A percentile compares a stretch with the other conserved stretches of the same genome.
phyloP scores from a whole-genome alignment of 2,113 vertebrate species.

The Seriola quinqueradiata region DNA sequence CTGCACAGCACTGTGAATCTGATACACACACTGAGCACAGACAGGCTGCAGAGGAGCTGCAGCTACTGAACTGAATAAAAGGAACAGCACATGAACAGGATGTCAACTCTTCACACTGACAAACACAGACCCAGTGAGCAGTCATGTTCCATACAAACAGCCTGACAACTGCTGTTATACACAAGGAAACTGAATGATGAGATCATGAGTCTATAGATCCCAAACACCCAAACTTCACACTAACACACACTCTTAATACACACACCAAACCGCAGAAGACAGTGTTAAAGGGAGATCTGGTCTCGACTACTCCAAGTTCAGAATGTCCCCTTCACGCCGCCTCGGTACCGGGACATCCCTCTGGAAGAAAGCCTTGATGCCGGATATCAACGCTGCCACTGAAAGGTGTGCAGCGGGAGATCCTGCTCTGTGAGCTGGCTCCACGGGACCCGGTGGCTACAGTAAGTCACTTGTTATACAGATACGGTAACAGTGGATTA shows the following conservation, averaged over 20 bases:
- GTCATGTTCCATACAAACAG: neutral
- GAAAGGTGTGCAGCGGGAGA: neutral
- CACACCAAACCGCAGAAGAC: neutral
- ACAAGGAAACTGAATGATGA: too few species aligned
- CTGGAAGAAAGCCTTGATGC: neutral
- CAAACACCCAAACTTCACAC: neutral
- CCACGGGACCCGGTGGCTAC: neutral
- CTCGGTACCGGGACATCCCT: neutral
- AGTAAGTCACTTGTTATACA: neutral
- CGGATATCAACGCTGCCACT: neutral
- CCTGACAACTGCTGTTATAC: neutral
- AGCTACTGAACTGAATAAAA: conserved; percentile 49
- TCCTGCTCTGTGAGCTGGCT: too few species aligned
- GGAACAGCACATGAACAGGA: conserved; percentile 10
- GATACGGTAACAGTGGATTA: too few species aligned
- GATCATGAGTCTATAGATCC: neutral
- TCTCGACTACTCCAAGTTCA: neutral
- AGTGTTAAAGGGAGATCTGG: neutral
- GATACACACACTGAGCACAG: conserved; percentile 30
- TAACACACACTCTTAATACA: neutral
- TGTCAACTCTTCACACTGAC: neutral
- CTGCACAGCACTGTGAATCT: conserved; percentile 79
- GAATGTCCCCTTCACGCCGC: neutral
- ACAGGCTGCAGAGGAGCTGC: conserved; percentile 35
- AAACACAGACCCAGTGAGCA: neutral